phyloP scores from a whole-genome alignment of 2,797 vertebrate species.

The Trachurus trachurus region DNA sequence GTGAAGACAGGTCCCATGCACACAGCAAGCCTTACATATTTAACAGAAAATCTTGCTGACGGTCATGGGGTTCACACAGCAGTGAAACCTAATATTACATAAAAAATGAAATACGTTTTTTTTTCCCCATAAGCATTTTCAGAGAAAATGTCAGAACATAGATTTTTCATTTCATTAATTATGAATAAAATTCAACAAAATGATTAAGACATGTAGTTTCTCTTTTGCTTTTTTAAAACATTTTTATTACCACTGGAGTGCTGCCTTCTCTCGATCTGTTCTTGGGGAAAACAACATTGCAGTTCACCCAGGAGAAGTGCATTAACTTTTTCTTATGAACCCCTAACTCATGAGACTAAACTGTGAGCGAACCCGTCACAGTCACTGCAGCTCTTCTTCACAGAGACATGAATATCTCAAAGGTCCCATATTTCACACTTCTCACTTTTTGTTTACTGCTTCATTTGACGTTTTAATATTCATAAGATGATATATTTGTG shows the following conservation, averaged over 20 bases:
- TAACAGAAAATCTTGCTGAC: constrained; percentile 18
- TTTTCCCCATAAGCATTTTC: constrained; percentile 10
- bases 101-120: constrained; percentile 34
- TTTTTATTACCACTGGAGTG: constrained; percentile 2
- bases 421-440: too few relatives aligned
- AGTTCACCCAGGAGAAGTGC: neutral
- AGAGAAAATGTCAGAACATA: neutral
- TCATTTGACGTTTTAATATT: too few relatives aligned
- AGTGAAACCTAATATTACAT: constrained; percentile 30
- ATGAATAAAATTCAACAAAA: constrained; percentile 21
- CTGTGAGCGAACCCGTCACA: neutral
- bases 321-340: neutral
- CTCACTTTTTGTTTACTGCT: too few relatives aligned
- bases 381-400: neutral
- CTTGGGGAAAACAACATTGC: constrained; percentile 17
- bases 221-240: constrained; percentile 9
- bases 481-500: too few relatives aligned
- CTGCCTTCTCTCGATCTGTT: constrained; percentile 31
- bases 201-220: constrained; percentile 13
- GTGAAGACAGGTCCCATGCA: constrained; percentile 57
- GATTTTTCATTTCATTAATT: constrained; percentile 37
- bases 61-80: constrained; percentile 41
- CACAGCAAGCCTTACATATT: constrained; percentile 26
- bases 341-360: constrained; percentile 4
- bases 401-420: neutral